These are phyloP conservation scores for Vireo altiloquus DNA, from an alignment of 2,113 vertebrate genomes.

Conservation along the genomic window DNA sequence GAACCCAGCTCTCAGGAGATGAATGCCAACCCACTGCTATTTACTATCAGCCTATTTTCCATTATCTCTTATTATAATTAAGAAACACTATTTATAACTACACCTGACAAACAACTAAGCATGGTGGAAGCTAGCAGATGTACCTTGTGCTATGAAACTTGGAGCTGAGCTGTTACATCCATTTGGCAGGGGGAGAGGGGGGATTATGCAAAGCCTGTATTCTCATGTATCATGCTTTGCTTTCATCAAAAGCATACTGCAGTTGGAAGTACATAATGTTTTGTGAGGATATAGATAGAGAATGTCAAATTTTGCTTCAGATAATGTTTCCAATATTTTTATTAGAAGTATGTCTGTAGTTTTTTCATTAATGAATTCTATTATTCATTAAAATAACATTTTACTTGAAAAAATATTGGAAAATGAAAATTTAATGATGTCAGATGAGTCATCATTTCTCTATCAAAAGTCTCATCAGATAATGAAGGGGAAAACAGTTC, in stretches of 20 bases:
- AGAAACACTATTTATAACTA: background rate
- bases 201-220: background rate
- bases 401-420: background rate
- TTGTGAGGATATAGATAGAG: background rate
- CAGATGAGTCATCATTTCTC: background rate
- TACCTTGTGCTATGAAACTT: background rate
- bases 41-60: background rate
- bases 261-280: background rate
- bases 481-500: background rate
- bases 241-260: background rate
- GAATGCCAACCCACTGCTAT: slow-evolving; percentile 9
- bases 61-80: background rate
- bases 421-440: background rate
- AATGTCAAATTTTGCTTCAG: background rate
- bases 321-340: background rate
- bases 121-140: background rate
- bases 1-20: background rate
- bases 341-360: background rate
- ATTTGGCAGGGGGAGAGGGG: background rate
- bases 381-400: slow-evolving; percentile 19
- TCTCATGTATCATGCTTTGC: background rate
- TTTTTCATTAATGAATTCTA: background rate
- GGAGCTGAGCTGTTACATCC: background rate
- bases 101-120: background rate
- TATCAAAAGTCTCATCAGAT: background rate